Evolutionary conservation across 1,140 invertebrate genomes (phyloP), one percentile per base, ranked within the genome.

Genomic region (Atta texana): DNA sequence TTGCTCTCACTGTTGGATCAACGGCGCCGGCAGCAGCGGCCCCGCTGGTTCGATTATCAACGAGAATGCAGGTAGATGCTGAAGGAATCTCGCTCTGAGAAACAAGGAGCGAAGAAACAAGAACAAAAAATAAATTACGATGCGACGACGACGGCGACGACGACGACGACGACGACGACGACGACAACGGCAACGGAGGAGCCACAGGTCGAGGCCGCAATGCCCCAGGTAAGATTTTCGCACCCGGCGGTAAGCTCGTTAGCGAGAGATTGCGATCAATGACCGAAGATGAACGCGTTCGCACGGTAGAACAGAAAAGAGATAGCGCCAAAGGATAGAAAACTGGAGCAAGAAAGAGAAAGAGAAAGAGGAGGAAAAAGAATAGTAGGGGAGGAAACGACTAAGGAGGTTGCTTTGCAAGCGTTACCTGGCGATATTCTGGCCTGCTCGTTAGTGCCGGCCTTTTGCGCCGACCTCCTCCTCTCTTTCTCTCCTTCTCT

Each of bases 281-380:
- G 93, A 94, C 93, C 94, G 93, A 94, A 94, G 93, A 94, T 94
- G 94, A 93, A 94, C 93, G 94, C 94, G 90, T 93, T 93, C 86
- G 92, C 92, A 91, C 93, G 93, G 84, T 55, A 87, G 77, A 75
- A 84, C 64, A 64, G 57, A 80, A 84, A 78, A 72, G 71, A 88
- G 75, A 86, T 28, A 44, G 74, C 14, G 66, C 2, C 1, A 78
- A 59, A 86, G 24, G 59, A 63, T 14, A 16, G n/a, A 86, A 88
- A 64, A 84, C 24, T 51, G 24, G 68, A 74, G 24, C 16, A 64
- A 75, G 78, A 84, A 72, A 51, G 55, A 5, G 1, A 39, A 57
- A 44, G 34, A 57, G 59, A 55, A 59, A 59, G 53, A 21, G 61
- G 76, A 51, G 6, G 68, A 66, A 14, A 31, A 31, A 6, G 31